Percentiles rank a stretch among this genome's conserved stretches.
Conservation (phyloP, 2,113 vertebrate genomes). For the Telmatochromis sp. region DNA sequence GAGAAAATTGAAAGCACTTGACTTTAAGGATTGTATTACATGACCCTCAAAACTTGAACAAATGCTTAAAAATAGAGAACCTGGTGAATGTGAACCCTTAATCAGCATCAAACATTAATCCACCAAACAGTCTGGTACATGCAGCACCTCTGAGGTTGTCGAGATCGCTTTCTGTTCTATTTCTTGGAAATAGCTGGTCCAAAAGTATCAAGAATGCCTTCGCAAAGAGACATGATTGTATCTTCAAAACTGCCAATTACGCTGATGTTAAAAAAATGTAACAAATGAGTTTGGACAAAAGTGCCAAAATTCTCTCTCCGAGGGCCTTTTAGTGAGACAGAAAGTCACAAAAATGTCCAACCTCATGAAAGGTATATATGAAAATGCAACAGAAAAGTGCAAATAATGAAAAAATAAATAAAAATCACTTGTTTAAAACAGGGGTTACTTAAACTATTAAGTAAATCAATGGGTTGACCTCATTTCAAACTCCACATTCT, state of each 20-base stretch:
- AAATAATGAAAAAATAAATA: neutral
- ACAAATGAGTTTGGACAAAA: neutral
- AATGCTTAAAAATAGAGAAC: neutral
- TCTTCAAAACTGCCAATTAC: neutral
- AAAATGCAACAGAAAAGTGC: neutral
- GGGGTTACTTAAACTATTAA: neutral
- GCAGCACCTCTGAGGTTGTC: neutral
- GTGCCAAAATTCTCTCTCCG: neutral
- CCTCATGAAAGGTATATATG: neutral
- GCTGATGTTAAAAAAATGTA: neutral
- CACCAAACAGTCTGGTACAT: neutral
- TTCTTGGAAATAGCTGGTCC: neutral
- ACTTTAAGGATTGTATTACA: neutral
- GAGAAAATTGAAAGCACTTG: neutral
- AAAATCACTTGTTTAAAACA: neutral
- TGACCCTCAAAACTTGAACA: neutral
- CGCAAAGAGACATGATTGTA: neutral
- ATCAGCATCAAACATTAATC: rapidly evolving
- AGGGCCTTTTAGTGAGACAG: neutral
- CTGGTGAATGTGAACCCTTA: neutral
- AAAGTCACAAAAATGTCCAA: neutral
- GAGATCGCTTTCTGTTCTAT: neutral
- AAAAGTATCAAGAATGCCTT: neutral
- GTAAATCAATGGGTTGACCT: neutral
- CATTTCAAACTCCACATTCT: neutral